Evolutionary conservation across 2,888 invertebrate species (phyloP).

Genomic region (Diarsia mendica): DNA sequence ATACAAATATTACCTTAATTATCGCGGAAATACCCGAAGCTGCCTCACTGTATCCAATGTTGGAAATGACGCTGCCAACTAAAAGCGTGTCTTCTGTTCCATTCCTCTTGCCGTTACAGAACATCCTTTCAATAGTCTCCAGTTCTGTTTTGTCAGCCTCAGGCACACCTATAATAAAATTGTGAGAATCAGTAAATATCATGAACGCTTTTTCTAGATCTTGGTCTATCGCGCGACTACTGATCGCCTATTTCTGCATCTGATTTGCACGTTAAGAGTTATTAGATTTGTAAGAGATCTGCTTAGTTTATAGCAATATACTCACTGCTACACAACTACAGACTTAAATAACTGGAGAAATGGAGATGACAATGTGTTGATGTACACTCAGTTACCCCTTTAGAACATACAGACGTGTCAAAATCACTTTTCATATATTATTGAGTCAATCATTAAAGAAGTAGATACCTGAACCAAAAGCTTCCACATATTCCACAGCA

Average conservation of each 20-base stretch:
- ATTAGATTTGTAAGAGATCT: too few relatives aligned
- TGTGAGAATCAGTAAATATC: neutral
- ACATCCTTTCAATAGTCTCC: slow-evolving; percentile 91
- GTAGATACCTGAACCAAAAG: slow-evolving; percentile 92
- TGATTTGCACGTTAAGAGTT: too few relatives aligned
- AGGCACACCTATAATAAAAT: slow-evolving; percentile 78
- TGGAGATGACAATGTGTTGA: too few relatives aligned
- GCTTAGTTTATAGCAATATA: too few relatives aligned
- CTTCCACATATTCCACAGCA: slow-evolving; percentile 94
- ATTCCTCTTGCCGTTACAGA: slow-evolving; percentile 78
- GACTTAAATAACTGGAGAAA: too few relatives aligned
- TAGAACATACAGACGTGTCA: too few relatives aligned
- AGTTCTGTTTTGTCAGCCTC: slow-evolving; percentile 92
- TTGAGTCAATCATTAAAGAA: neutral
- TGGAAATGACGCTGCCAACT: slow-evolving; percentile 89
- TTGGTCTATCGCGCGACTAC: too few relatives aligned
- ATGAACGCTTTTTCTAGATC: too few relatives aligned
- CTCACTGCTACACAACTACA: too few relatives aligned
- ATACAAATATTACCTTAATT: slow-evolving; percentile 84
- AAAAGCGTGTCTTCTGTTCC: slow-evolving; percentile 89
- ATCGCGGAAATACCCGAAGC: slow-evolving; percentile 89
- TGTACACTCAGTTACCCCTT: too few relatives aligned
- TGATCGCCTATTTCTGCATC: too few relatives aligned
- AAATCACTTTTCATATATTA: too few relatives aligned
- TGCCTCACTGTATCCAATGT: slow-evolving; percentile 85